Evolutionary conservation across 2,888 invertebrate genomes (phyloP).

Genomic region (Drosophila testacea): DNA sequence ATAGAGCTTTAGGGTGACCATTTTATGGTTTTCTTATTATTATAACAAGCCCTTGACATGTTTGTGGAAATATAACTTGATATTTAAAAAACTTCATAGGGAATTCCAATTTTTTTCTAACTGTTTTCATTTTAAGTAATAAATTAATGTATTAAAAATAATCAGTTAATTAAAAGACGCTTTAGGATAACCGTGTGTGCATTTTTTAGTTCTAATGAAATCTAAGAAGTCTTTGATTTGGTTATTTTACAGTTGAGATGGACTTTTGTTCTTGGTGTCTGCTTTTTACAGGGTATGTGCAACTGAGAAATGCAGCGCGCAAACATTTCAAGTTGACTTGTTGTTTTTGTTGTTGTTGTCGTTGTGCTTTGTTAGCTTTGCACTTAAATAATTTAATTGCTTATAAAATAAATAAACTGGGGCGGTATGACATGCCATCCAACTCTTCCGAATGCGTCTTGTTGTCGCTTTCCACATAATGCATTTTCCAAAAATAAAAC

Average conservation of each 20-base stretch:
- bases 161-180: too few relatives aligned
- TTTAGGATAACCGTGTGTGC: too few relatives aligned
- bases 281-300: constrained; percentile 19
- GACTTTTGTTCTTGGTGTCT: too few relatives aligned
- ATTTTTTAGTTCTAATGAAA: too few relatives aligned
- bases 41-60: neutral
- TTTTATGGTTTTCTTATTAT: neutral
- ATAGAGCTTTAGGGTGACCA: constrained; percentile 11
- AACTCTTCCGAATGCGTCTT: neutral
- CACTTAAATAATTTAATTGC: constrained; percentile 80
- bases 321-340: constrained; percentile 27
- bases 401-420: constrained; percentile 76
- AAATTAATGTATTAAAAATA: too few relatives aligned
- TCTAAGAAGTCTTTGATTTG: too few relatives aligned
- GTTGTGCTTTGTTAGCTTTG: constrained; percentile 71
- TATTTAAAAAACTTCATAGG: too few relatives aligned
- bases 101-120: too few relatives aligned
- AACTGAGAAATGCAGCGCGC: constrained; percentile 21
- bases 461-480: too few relatives aligned
- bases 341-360: constrained; percentile 1
- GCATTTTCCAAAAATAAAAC: constrained; percentile 37
- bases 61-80: too few relatives aligned
- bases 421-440: constrained; percentile 32
- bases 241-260: too few relatives aligned
- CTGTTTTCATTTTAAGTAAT: too few relatives aligned